Conservation (phyloP, 2,888 invertebrate species). For the Serripes groenlandicus region DNA sequence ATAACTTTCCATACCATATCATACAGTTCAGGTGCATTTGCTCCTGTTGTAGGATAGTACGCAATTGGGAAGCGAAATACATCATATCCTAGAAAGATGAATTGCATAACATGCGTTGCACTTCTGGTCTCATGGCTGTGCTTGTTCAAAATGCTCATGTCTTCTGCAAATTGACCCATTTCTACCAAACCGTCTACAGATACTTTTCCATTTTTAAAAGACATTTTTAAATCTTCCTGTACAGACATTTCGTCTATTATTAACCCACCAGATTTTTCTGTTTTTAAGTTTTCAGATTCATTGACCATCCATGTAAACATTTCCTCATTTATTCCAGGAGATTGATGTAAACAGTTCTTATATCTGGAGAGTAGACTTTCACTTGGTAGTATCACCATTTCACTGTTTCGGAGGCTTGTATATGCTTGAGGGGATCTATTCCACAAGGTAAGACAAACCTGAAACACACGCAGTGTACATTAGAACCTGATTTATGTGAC, state of each 20-base stretch:
- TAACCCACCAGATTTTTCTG: slow-evolving; percentile 36
- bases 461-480: background rate
- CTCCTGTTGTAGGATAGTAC: slow-evolving; percentile 36
- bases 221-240: slow-evolving; percentile 46
- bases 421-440: slow-evolving; percentile 39
- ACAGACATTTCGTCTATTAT: slow-evolving; percentile 51
- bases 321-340: slow-evolving; percentile 28
- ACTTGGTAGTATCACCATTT: slow-evolving; percentile 22
- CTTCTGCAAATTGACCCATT: slow-evolving; percentile 27
- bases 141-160: slow-evolving; percentile 24
- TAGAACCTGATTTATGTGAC: slow-evolving; percentile 4
- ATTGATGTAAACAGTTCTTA: slow-evolving; percentile 28
- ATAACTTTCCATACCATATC: slow-evolving; percentile 43
- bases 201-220: slow-evolving; percentile 16
- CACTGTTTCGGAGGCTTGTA: slow-evolving; percentile 12
- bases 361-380: slow-evolving; percentile 20
- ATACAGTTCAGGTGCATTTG: slow-evolving; percentile 42
- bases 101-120: slow-evolving; percentile 44
- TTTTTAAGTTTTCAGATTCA: slow-evolving; percentile 30
- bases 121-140: slow-evolving; percentile 28
- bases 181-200: slow-evolving; percentile 37
- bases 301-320: slow-evolving; percentile 30
- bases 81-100: slow-evolving; percentile 34
- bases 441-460: slow-evolving; percentile 41
- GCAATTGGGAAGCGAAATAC: slow-evolving; percentile 50